These are phyloP conservation scores for Australoheros facetus DNA, from an alignment of 2,797 vertebrate genomes.

Conservation along the genomic window DNA sequence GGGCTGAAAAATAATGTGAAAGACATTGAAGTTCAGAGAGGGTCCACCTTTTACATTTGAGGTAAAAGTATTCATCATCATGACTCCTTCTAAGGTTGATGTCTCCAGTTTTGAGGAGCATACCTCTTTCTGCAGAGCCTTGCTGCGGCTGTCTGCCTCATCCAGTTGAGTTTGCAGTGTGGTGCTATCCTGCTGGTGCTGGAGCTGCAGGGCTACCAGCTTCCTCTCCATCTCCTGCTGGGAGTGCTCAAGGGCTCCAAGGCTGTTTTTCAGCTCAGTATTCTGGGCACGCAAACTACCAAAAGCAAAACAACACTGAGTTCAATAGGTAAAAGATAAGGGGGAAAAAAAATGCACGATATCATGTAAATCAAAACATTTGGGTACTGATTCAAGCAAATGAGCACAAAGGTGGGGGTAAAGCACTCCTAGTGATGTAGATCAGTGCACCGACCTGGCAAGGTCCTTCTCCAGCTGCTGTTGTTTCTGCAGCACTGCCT, in stretches of 20 bases:
- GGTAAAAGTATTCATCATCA: not conserved
- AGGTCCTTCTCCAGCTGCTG: conserved; percentile 91
- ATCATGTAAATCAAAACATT: not conserved
- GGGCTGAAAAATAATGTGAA: not conserved
- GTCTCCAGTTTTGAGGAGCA: not conserved
- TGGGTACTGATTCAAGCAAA: conserved; percentile 3
- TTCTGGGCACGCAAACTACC: conserved; percentile 90
- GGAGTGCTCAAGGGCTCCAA: conserved; percentile 87
- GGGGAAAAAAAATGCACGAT: not conserved
- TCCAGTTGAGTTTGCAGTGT: conserved; percentile 89
- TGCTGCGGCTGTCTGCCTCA: conserved; percentile 87
- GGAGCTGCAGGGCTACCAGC: conserved; percentile 87
- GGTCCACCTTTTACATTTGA: not conserved
- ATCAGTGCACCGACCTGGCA: conserved; percentile 82
- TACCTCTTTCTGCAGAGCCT: conserved; percentile 91
- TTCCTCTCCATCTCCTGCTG: conserved; percentile 89
- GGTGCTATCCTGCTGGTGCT: conserved; percentile 87
- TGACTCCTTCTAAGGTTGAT: not conserved
- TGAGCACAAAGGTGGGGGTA: not conserved
- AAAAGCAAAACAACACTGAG: conserved; percentile 16
- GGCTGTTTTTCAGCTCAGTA: conserved; percentile 85
- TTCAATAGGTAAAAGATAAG: conserved; percentile 25
- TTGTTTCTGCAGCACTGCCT: conserved; percentile 84
- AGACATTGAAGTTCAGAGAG: not conserved
- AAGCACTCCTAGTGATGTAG: conserved; percentile 60